Evolutionary conservation across 2,113 vertebrate genomes (phyloP).

Genomic region (Glaucomys volans): DNA sequence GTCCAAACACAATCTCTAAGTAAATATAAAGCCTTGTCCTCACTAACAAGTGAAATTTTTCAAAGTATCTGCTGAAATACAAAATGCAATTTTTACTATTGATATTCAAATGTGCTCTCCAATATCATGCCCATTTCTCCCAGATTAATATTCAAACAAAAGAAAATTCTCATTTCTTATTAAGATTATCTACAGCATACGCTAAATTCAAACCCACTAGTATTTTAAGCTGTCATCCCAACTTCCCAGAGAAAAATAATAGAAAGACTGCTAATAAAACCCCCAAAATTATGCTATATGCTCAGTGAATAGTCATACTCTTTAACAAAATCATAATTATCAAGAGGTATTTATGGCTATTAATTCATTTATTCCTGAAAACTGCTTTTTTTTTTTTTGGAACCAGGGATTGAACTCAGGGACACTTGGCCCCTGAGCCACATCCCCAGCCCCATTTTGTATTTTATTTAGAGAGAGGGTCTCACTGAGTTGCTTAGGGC

Average conservation of each 20-base stretch:
- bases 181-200: not conserved
- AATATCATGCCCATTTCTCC: not conserved
- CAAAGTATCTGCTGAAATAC: not conserved
- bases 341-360: not conserved
- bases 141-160: not conserved
- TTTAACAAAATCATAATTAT: not conserved
- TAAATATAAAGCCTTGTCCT: not conserved
- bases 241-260: not conserved
- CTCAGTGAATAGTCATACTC: not conserved
- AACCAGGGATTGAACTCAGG: too few relatives aligned
- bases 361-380: not conserved
- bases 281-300: not conserved
- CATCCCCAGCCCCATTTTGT: too few relatives aligned
- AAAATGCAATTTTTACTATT: constrained; percentile 6
- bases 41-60: not conserved
- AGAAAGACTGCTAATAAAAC: constrained; percentile 30
- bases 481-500: too few relatives aligned
- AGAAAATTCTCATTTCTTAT: not conserved
- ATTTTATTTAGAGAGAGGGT: too few relatives aligned
- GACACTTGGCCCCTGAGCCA: too few relatives aligned
- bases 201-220: not conserved
- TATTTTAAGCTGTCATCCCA: not conserved
- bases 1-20: not conserved
- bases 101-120: not conserved
- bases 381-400: not conserved